Conservation (phyloP, 2,113 vertebrate genomes). For the Mastomys coucha region DNA sequence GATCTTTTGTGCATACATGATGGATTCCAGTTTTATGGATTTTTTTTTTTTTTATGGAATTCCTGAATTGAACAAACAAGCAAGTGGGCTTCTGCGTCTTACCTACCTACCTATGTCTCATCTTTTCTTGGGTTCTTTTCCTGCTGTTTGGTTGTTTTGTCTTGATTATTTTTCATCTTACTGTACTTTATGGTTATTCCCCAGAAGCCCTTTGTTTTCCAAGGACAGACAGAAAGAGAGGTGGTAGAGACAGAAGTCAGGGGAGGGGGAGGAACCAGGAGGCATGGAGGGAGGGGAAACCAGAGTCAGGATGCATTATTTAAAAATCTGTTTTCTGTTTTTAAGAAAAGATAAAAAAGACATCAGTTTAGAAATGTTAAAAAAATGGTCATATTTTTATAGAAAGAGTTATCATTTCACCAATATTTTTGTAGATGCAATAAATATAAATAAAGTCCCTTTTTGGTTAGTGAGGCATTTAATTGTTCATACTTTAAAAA, state of each 20-base stretch:
- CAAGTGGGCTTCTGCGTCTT: neutral
- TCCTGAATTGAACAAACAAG: neutral
- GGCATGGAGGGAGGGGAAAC: neutral
- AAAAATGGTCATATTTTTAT: neutral
- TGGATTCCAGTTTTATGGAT: neutral
- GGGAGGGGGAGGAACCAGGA: neutral
- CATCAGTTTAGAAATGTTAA: neutral
- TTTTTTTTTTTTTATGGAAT: neutral
- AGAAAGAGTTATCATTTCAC: neutral
- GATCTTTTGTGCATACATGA: neutral
- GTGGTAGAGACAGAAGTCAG: neutral
- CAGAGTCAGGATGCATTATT: neutral
- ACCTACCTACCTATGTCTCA: too few species aligned
- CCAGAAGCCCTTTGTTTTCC: neutral
- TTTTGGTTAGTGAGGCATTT: neutral
- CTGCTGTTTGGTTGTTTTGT: neutral
- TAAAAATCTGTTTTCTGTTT: neutral
- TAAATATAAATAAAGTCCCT: neutral
- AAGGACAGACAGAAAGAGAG: neutral
- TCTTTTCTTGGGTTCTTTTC: neutral
- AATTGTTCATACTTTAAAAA: neutral
- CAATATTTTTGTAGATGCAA: neutral
- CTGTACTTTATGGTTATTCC: neutral
- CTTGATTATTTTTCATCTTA: neutral
- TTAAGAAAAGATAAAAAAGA: neutral